Evolutionary conservation across 1,140 invertebrate genomes (phyloP).

Genomic region (Bathynomus jamesi): DNA sequence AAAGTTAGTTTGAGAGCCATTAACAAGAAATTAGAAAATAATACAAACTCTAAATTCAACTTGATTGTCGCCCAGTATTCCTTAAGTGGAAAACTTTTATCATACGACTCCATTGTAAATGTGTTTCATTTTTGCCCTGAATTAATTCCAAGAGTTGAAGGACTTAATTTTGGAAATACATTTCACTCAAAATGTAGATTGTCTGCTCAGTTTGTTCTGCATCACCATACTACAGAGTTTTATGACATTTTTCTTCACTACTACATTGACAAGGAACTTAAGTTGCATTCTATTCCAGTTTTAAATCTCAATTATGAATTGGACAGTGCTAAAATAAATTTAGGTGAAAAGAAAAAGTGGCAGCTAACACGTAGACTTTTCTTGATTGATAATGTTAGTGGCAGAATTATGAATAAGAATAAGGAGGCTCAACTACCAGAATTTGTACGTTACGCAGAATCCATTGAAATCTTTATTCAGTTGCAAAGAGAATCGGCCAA

Average conservation of each 20-base stretch:
- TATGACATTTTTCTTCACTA: conserved; percentile 53
- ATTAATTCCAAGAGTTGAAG: conserved; percentile 47
- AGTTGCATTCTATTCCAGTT: conserved; percentile 54
- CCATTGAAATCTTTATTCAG: conserved; percentile 45
- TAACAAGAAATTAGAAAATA: no score
- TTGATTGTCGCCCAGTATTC: conserved; percentile 41
- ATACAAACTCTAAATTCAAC: conserved; percentile 44
- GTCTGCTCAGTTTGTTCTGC: conserved; percentile 49
- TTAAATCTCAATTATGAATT: conserved; percentile 45
- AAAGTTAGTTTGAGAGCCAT: conserved; percentile 51
- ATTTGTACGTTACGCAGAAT: conserved; percentile 44
- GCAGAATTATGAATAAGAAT: conserved; percentile 39
- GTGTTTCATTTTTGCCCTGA: conserved; percentile 48
- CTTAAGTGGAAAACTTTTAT: conserved; percentile 39
- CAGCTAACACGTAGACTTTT: conserved; percentile 60
- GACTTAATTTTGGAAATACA: conserved; percentile 53
- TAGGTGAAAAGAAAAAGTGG: conserved; percentile 49
- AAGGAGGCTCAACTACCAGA: conserved; percentile 33
- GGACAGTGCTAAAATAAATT: conserved; percentile 40
- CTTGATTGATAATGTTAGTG: conserved; percentile 53
- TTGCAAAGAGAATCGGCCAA: conserved; percentile 40
- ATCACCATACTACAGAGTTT: conserved; percentile 48
- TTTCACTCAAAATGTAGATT: conserved; percentile 49
- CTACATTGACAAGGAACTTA: conserved; percentile 43
- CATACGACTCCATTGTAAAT: conserved; percentile 32